Base-by-base conservation (phyloP, 2,797 vertebrate species). In the Mycteria americana region DNA sequence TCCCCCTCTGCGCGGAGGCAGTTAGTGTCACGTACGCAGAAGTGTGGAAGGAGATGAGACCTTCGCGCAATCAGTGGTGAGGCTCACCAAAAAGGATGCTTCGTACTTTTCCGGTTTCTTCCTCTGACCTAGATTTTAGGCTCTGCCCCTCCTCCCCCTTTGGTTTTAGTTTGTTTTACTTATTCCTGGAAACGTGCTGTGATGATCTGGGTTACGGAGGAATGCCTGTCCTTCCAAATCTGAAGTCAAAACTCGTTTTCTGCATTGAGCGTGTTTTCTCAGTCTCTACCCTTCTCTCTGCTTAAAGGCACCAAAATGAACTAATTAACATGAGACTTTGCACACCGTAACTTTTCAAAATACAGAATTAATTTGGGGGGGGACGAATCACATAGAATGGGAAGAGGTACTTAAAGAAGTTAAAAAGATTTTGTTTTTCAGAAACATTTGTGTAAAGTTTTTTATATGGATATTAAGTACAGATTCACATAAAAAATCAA, bases 81-180 rank as follows among this genome's bases (percentile, higher is more conserved):
- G 31, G 46, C 60, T 89, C 27, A 48, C 8, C 4, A 56, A 70
- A 76, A 83, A 79, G 5, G 7, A 54, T 65, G 74, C 53, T 92
- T 95, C 0, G 0, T 86, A 35, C 23, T 43, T 91, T 37, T 59
- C 54, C 70, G 39, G 13, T 78, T 94, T 94, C 81, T 93, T 94
- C 64, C 84, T 85, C 75, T 82, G 91, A 83, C 92, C 82, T 95
- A 78, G 41, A 90, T 96, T 95, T 95, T 83, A 74, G 51, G 39
- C 81, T 88, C 33, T 63, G 13, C 15, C 60, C 31, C 10, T 6
- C 75, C 69, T 64, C 63, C 80, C 0, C 2, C 62, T 69, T 89
- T 85, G 74, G 48, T 95, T 68, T 86, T 80, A 19, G 37, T 97
- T 96, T 96, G 69, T 89, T 93, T 95, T 92, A 80, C 70, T 90